Evolutionary conservation across 2,797 vertebrate species (phyloP).

Genomic region (Enteromius viviparus): DNA sequence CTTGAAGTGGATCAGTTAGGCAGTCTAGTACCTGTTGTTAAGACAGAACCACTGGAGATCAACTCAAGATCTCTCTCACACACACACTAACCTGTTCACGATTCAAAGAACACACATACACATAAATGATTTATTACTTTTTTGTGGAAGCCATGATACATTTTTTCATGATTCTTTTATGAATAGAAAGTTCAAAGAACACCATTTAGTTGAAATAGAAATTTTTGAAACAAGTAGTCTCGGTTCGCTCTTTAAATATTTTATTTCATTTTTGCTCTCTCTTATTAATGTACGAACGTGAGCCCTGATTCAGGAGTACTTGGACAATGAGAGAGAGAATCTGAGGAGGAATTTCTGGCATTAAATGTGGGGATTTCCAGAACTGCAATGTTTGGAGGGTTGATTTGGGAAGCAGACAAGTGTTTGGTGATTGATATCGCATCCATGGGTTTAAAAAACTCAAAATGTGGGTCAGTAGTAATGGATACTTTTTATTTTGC

Average conservation of each 20-base stretch:
- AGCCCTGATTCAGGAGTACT: neutral
- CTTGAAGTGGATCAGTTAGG: slow-evolving; percentile 11
- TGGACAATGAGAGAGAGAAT: neutral
- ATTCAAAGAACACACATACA: neutral
- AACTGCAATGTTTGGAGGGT: neutral
- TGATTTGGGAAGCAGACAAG: neutral
- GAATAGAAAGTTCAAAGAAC: neutral
- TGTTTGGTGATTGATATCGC: neutral
- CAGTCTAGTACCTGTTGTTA: slow-evolving; percentile 6
- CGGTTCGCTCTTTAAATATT: neutral
- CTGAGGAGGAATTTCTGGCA: neutral
- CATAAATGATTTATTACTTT: neutral
- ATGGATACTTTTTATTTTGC: neutral
- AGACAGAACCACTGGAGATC: slow-evolving; percentile 21
- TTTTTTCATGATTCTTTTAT: neutral
- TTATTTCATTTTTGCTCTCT: neutral
- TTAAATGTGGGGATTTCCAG: neutral
- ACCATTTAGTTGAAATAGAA: neutral
- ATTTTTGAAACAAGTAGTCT: neutral
- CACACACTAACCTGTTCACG: slow-evolving; percentile 15
- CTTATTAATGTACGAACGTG: neutral
- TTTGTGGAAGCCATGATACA: neutral
- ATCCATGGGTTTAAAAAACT: neutral
- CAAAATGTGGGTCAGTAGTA: neutral
- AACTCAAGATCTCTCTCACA: neutral